Evolutionary conservation across 2,797 vertebrate genomes (phyloP), one percentile per base, ranked within the genome.

Genomic region (Betta splendens): DNA sequence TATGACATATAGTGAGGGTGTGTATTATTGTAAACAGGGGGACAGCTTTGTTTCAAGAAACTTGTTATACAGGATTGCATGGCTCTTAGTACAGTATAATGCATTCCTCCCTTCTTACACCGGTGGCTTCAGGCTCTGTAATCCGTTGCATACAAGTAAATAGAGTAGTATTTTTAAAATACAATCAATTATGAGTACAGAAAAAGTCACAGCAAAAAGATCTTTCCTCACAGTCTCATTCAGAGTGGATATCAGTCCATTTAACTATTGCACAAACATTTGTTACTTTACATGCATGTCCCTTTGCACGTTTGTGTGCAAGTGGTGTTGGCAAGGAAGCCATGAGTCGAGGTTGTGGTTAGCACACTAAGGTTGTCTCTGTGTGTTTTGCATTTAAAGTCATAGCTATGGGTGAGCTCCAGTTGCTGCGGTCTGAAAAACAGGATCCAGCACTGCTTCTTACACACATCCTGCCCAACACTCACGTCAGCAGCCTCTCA

Each of bases 391-490:
- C 67, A 83, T 85, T 87, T 71, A 70, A 73, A 79, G 63, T 49
- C 79, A 74, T 75, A 67, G 65, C 75, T 69, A 76, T 81, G 84
- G 83, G 77, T 32, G 46, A 56, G 74, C 79, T 83, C 81, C 84
- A 86, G 77, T 77, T 69, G 68, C 80, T 80, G 83, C 8, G 72
- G 84, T 83, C 78, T 85, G 73, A 87, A 88, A 90, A 89, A 88
- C 86, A 89, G 86, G 88, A 90, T 89, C 86, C 75, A 84, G 79
- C 64, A 6, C 76, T 75, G 85, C 86, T 86, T 86, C 85, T 87
- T 84, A 86, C 89, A 91, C 89, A 90, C 86, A 90, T 92, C 88
- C 87, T 89, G 86, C 82, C 84, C 76, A 39, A 75, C 69, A 78
- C 74, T 63, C 81, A 90, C 86, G 85, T 90, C 90, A 89, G 78